A percentile compares a stretch with the other conserved stretches of the same genome.
phyloP scores from a whole-genome alignment of 2,113 vertebrate species.

The Dasyornis broadbenti region DNA sequence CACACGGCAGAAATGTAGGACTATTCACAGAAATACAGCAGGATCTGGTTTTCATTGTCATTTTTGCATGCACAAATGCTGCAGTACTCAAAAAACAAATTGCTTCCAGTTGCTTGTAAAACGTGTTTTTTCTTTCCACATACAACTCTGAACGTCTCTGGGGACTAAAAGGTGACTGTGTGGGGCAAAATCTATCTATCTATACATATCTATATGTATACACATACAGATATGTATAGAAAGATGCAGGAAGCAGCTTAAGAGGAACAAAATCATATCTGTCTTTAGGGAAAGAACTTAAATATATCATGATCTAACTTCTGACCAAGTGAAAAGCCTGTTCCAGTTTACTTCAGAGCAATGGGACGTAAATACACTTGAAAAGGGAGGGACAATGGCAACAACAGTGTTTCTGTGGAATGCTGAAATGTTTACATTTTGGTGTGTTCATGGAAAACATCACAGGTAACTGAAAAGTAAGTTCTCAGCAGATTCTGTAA shows the following conservation, averaged over 20 bases:
- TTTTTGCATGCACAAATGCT: neutral
- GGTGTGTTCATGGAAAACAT: neutral
- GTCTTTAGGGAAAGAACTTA: neutral
- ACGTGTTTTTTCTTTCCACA: neutral
- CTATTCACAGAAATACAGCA: neutral
- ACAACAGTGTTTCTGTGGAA: neutral
- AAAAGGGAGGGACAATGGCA: neutral
- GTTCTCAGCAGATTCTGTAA: neutral
- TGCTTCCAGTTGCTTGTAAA: neutral
- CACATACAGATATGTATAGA: neutral
- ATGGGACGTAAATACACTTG: neutral
- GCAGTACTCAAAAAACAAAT: neutral
- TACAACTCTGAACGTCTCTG: neutral
- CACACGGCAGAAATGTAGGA: neutral
- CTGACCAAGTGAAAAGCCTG: neutral
- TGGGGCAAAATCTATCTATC: neutral
- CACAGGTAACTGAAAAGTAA: neutral
- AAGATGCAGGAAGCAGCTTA: neutral
- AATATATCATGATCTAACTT: neutral
- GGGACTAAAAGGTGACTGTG: neutral
- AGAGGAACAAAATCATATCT: neutral
- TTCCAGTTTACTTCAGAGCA: neutral
- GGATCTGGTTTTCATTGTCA: neutral
- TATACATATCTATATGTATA: neutral
- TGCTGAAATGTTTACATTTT: neutral